These are phyloP conservation scores for Pampus argenteus DNA, from an alignment of 2,797 vertebrate genomes.

Conservation along the genomic window DNA sequence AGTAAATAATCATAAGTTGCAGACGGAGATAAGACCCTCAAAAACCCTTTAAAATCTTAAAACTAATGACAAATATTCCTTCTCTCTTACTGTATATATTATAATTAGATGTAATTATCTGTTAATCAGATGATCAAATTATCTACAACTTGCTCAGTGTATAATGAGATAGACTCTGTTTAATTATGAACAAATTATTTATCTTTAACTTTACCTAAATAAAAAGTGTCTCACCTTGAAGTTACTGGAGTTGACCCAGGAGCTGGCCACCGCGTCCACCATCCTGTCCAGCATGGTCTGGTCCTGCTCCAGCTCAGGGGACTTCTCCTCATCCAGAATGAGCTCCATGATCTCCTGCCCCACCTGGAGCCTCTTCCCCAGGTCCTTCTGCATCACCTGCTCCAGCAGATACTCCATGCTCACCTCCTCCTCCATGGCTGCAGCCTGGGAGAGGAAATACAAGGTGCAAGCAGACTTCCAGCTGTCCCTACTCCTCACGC, in stretches of 20 bases:
- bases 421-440: constrained; percentile 86
- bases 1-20: no score
- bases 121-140: no score
- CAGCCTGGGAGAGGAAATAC: background rate
- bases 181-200: no score
- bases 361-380: constrained; percentile 92
- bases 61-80: no score
- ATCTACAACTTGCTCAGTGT: no score
- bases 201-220: no score
- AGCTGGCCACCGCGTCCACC: constrained; percentile 93
- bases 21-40: no score
- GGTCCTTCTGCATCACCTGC: constrained; percentile 94
- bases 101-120: no score
- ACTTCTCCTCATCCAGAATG: constrained; percentile 90
- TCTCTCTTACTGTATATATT: no score
- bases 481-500: background rate
- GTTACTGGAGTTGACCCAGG: constrained; percentile 98
- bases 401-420: constrained; percentile 91
- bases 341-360: constrained; percentile 93
- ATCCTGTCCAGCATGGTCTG: constrained; percentile 93
- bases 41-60: no score
- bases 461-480: background rate
- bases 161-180: no score
- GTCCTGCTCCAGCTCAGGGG: constrained; percentile 93
- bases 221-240: constrained; percentile 91